Evolutionary conservation across 2,797 vertebrate species (phyloP), one percentile per base, ranked within the genome.

Genomic region (Sebastes vulpes): DNA sequence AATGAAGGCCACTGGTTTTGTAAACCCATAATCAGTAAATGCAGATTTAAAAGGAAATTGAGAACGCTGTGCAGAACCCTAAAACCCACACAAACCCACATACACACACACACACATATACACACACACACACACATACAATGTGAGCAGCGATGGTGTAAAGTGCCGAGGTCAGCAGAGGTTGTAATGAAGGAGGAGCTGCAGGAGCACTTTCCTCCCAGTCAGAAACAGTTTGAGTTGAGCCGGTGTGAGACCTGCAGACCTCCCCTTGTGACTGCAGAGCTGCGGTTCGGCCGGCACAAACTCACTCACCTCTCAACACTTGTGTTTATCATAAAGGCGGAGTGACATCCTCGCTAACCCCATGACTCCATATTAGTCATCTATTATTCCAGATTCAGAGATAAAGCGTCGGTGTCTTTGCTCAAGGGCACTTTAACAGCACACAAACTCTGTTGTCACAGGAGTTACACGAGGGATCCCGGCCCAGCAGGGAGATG

Each of bases 151-250:
- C 31, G 42, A 77, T 23, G 5, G 32, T 28, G 38, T 46, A 42
- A 65, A 74, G 14, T 29, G 32, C 61, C 0, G 57, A 84, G 79
- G 76, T 89, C 72, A 83, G 77, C 69, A 68, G 68, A 85, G 35
- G 66, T 57, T 64, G 26, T 61, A 81, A 65, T 73, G 69, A 86
- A 65, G 66, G 58, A 56, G 61, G 32, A 66, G 71, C 72, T 77
- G 70, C 29, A 81, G 57, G 32, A 69, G 46, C 75, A 79, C 65
- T 68, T 82, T 78, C 56, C 63, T 53, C 53, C 32, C 42, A 21
- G 75, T 66, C 61, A 78, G 57, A 76, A 81, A 64, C 26, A 53
- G 80, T 52, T 38, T 35, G 68, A 67, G 67, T 65, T 75, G 31
- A 46, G 18, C 10, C 53, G 67, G 26, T 61, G 57, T 65, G 65